Evolutionary conservation across 1,140 invertebrate genomes (phyloP).

Genomic region (Periplaneta americana): DNA sequence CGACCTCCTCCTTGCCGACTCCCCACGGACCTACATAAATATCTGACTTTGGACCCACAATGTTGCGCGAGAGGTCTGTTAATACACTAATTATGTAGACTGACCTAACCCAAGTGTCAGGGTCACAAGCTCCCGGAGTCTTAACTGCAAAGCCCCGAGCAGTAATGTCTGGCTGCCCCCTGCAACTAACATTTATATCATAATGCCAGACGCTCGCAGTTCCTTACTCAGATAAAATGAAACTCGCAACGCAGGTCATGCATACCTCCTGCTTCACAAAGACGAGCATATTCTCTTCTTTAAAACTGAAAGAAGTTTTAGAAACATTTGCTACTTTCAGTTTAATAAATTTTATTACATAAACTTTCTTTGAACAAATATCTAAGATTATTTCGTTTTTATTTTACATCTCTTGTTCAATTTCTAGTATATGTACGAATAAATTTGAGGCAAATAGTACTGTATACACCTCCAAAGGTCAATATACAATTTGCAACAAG

Average conservation of each 20-base stretch:
- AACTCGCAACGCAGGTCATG: background rate
- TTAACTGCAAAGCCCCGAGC: background rate
- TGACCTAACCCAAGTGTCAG: background rate
- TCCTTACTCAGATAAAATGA: background rate
- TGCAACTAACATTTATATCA: background rate
- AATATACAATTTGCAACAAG: no score
- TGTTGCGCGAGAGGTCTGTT: background rate
- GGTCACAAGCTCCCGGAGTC: background rate
- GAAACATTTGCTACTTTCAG: no score
- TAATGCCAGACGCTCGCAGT: background rate
- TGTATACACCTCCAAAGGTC: no score
- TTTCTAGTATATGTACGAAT: no score
- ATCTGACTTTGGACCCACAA: background rate
- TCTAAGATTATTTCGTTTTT: no score
- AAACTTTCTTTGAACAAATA: no score
- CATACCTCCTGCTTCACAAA: no score
- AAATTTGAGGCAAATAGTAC: no score
- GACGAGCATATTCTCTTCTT: no score
- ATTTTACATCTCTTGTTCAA: no score
- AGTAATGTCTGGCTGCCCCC: background rate
- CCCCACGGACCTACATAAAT: background rate
- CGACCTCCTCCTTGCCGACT: background rate
- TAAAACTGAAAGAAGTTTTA: no score
- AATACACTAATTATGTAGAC: background rate
- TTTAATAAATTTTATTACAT: no score